Percentiles rank a stretch among this genome's conserved stretches.
Conservation (phyloP, 37 sponge, comb jelly and placozoan species). For the Chondrosia reniformis region DNA sequence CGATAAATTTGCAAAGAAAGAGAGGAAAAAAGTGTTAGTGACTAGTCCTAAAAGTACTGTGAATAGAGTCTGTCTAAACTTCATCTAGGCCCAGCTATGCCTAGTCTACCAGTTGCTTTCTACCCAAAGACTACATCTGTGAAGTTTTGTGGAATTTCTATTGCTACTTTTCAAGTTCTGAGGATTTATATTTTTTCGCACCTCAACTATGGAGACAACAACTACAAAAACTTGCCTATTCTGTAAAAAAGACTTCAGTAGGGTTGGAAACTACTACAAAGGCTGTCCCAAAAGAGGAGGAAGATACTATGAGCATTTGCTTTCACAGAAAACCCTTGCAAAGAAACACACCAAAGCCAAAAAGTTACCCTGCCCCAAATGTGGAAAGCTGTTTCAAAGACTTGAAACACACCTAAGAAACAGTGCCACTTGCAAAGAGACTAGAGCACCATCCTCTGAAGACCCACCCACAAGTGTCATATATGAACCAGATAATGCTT, state of each 20-base stretch:
- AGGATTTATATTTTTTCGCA: background rate
- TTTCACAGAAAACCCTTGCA: background rate
- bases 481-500: too few relatives aligned
- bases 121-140: background rate
- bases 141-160: background rate
- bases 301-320: background rate
- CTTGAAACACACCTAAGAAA: background rate
- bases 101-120: background rate
- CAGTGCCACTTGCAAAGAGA: slow-evolving; percentile 3
- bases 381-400: background rate
- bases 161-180: slow-evolving; percentile 14
- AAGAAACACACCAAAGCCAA: background rate
- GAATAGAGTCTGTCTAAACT: too few relatives aligned
- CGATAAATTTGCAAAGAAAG: too few relatives aligned
- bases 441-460: too few relatives aligned
- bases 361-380: background rate
- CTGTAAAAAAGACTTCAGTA: background rate
- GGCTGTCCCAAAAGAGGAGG: background rate
- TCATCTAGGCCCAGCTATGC: too few relatives aligned
- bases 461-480: too few relatives aligned
- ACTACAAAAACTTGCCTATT: background rate
- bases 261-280: background rate
- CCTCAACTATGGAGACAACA: background rate
- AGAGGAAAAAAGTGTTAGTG: too few relatives aligned
- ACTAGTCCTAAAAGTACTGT: too few relatives aligned